Evolutionary conservation across 1,140 invertebrate genomes (phyloP), one percentile per base, ranked within the genome.

Genomic region (Achatina immaculata): DNA sequence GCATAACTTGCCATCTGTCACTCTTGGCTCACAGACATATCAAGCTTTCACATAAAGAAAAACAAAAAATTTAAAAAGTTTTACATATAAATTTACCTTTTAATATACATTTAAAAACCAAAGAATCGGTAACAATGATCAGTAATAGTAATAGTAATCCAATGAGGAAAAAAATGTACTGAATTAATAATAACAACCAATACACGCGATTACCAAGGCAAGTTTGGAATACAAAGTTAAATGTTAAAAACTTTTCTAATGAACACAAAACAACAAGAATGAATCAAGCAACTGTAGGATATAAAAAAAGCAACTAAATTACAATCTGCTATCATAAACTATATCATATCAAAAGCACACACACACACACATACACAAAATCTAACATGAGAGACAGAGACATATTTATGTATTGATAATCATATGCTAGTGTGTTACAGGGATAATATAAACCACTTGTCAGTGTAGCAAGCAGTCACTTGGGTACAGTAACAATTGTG

Each of bases 81-180:
- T 80, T 80, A 69, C 78, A 80, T 80, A 80, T 48, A 80, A 80
- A 71, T 80, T 80, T 80, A 71, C 68, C 69, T 80, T 55, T 40
- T 40, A 80, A 71, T 71, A 80, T 80, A 80, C 78, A 80, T 80
- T 68, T 68, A 78, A 80, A 72, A 80, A 71, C 78, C 45, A 80
- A 80, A 80, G 7, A 80, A 66, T 80, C 68, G 58, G 42, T 80
- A 80, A 80, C 78, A 80, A 80, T 80, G 78, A 16, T 69, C 51
- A 74, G n/a, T 74, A 78, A 78, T 72, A 80, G 24, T 51, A 80
- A 80, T 72, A 80, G 24, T 51, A 80, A 80, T 80, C 48, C 48
- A 80, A 80, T 72, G 43, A 68, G 45, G n/a, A 42, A 43, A 42
- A 80, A 71, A 80, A 80, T 72, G 65, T 34, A 69, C 68, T 28